phyloP scores from a whole-genome alignment of 2,113 vertebrate species.

The Anolis sagrei region DNA sequence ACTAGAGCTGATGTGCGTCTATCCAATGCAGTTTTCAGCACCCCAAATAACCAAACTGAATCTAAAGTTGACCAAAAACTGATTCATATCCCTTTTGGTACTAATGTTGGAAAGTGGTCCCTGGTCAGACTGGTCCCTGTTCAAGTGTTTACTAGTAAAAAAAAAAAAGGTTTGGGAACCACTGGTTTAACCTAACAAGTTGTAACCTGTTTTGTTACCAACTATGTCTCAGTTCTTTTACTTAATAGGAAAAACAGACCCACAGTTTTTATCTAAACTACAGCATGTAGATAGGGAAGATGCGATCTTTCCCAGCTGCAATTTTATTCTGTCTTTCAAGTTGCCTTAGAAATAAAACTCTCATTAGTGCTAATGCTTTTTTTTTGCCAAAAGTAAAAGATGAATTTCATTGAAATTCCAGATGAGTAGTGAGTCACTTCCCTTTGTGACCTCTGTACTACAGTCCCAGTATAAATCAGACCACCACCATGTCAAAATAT shows the following conservation, averaged over 20 bases:
- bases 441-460: background rate
- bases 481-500: background rate
- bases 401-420: background rate
- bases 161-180: too few species aligned
- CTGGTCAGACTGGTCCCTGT: too few species aligned
- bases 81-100: too few species aligned
- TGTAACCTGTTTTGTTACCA: background rate
- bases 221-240: background rate
- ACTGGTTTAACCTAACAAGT: background rate
- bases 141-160: too few species aligned
- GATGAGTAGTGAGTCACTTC: background rate
- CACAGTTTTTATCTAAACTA: background rate
- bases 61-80: too few species aligned
- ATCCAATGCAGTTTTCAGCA: too few species aligned
- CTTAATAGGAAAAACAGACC: background rate
- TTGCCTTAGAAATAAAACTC: background rate
- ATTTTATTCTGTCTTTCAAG: background rate
- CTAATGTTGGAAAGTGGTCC: too few species aligned
- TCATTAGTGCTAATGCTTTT: background rate
- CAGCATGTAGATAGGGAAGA: background rate
- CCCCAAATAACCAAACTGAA: too few species aligned
- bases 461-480: background rate
- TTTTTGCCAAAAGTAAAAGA: background rate
- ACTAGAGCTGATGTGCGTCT: too few species aligned
- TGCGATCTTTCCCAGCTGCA: background rate